phyloP scores from a whole-genome alignment of 2,797 vertebrate species.

The Sciurus carolinensis region DNA sequence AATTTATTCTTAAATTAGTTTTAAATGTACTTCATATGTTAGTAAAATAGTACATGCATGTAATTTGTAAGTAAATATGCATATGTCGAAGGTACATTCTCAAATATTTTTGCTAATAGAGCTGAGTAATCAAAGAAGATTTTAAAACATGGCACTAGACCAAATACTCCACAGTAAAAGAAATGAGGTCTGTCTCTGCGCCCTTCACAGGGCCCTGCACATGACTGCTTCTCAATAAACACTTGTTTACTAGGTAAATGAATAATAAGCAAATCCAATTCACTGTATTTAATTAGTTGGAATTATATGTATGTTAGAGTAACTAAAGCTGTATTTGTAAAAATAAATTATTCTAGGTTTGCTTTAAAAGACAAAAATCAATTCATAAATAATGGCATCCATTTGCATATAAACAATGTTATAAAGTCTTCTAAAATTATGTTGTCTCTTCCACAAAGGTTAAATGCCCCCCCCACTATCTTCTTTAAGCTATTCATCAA shows the following conservation, averaged over 20 bases:
- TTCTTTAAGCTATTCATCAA: conserved; percentile 75
- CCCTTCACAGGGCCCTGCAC: neutral
- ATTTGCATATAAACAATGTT: conserved; percentile 80
- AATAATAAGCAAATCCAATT: conserved; percentile 52
- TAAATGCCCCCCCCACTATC: conserved; percentile 40
- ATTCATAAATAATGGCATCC: conserved; percentile 72
- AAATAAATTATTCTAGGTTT: conserved; percentile 73
- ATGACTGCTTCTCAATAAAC: neutral
- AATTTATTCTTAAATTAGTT: neutral
- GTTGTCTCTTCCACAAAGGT: conserved; percentile 72
- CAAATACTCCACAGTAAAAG: neutral
- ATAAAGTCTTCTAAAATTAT: conserved; percentile 76
- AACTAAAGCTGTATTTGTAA: conserved; percentile 75
- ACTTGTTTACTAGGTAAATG: conserved; percentile 57
- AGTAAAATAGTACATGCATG: conserved; percentile 1
- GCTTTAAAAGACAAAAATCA: conserved; percentile 71
- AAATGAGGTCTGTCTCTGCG: neutral
- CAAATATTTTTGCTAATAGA: conserved; percentile 59
- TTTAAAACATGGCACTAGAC: neutral
- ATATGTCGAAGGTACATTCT: neutral
- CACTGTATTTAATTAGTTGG: conserved; percentile 62
- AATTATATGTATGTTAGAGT: conserved; percentile 69
- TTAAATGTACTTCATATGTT: conserved; percentile 18
- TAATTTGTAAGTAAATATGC: conserved; percentile 48
- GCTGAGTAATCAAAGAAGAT: neutral